These are phyloP conservation scores for Xanthia togata DNA, from an alignment of 2,888 invertebrate species.

Conservation along the genomic window DNA sequence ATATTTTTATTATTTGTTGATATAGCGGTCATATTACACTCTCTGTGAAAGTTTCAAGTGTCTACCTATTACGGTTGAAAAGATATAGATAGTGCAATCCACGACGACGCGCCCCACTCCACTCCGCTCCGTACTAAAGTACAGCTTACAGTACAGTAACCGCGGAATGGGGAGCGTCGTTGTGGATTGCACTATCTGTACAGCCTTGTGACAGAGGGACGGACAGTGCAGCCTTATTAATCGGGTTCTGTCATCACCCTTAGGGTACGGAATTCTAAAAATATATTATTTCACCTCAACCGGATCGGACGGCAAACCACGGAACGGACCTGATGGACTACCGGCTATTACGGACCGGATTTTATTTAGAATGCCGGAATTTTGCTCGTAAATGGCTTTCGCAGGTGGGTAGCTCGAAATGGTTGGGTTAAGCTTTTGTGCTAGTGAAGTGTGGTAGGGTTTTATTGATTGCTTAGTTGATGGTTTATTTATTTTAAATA, in stretches of 20 bases:
- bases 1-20: too few relatives aligned
- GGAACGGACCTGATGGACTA: constrained; percentile 26
- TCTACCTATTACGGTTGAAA: too few relatives aligned
- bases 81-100: too few relatives aligned
- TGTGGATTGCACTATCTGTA: too few relatives aligned
- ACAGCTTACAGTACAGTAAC: too few relatives aligned
- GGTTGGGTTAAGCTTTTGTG: constrained; percentile 35
- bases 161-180: too few relatives aligned
- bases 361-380: constrained; percentile 37
- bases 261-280: constrained; percentile 8
- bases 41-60: neutral
- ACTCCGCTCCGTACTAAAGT: too few relatives aligned
- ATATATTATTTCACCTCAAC: constrained; percentile 47
- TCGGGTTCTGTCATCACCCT: fast-evolving
- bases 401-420: neutral
- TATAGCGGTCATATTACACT: neutral
- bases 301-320: constrained; percentile 21
- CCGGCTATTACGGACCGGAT: constrained; percentile 38
- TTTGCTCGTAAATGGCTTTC: constrained; percentile 34
- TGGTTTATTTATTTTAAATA: constrained; percentile 1
- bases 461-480: constrained; percentile 2
- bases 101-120: too few relatives aligned
- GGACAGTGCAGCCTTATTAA: too few relatives aligned
- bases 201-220: too few relatives aligned
- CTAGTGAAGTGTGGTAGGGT: neutral